phyloP scores from a whole-genome alignment of 2,113 vertebrate genomes.

The Amia ocellicauda region DNA sequence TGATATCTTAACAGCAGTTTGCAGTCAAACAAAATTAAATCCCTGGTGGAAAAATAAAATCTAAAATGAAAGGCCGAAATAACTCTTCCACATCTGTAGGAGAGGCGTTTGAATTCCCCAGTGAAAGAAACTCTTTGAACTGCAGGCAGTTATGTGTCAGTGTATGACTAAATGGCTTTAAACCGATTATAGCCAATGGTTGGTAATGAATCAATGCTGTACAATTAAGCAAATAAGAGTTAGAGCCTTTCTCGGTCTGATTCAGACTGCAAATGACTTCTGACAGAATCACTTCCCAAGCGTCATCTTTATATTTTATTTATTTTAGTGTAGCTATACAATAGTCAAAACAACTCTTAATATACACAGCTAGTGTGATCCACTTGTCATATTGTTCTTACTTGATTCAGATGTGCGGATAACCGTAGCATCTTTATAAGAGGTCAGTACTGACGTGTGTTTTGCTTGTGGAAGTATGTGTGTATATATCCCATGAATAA shows the following conservation, averaged over 20 bases:
- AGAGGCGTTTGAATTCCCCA: background rate
- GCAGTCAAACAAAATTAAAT: too few relatives aligned
- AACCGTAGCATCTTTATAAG: background rate
- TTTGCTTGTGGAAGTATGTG: background rate
- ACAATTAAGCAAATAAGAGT: background rate
- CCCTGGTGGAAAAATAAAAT: background rate
- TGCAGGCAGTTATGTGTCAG: constrained; percentile 6
- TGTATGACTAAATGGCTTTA: constrained; percentile 21
- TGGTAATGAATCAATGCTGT: constrained; percentile 25
- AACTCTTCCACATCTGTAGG: background rate
- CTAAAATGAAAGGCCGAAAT: background rate
- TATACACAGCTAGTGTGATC: background rate
- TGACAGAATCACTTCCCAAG: too few relatives aligned
- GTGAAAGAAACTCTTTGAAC: constrained; percentile 18
- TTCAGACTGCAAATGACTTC: too few relatives aligned
- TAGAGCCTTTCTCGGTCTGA: too few relatives aligned
- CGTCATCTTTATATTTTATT: too few relatives aligned
- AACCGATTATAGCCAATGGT: constrained; percentile 33
- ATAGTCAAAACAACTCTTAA: background rate
- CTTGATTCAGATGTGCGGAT: background rate
- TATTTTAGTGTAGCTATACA: too few relatives aligned
- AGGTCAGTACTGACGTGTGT: background rate
- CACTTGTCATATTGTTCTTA: too few relatives aligned
- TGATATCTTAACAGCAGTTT: too few relatives aligned
- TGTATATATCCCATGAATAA: background rate